These are phyloP conservation scores for Napeogenes sylphis DNA, from an alignment of 2,888 invertebrate species.

Conservation along the genomic window DNA sequence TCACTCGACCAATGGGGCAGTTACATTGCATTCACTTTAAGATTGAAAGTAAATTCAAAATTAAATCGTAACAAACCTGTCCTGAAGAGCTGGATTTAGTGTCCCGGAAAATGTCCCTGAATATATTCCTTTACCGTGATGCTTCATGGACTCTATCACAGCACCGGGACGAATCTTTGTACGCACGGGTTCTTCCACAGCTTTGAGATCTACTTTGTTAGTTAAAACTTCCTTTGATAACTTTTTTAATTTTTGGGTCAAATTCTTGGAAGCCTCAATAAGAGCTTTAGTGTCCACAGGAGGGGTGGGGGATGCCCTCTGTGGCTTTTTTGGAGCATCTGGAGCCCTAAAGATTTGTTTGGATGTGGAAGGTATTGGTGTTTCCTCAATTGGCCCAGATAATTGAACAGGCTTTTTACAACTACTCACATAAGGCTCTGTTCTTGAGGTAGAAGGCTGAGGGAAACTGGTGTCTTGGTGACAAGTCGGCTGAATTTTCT, in stretches of 20 bases:
- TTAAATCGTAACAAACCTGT: constrained; percentile 69
- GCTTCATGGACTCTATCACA: constrained; percentile 94
- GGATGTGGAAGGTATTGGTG: constrained; percentile 59
- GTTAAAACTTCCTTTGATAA: constrained; percentile 93
- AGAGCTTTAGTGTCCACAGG: constrained; percentile 84
- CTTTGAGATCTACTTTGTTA: constrained; percentile 76
- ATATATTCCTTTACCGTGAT: constrained; percentile 96
- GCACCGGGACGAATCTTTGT: constrained; percentile 80
- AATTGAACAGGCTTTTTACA: constrained; percentile 61
- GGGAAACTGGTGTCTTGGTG: constrained; percentile 52
- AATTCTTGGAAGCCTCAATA: constrained; percentile 92
- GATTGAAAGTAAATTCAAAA: constrained; percentile 17
- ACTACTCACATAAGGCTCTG: constrained; percentile 61
- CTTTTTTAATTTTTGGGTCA: constrained; percentile 93
- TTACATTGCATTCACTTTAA: not conserved
- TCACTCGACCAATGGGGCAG: no score
- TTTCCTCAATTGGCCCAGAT: constrained; percentile 55
- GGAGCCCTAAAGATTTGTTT: constrained; percentile 62
- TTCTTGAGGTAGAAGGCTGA: constrained; percentile 67
- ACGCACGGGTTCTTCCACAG: constrained; percentile 70
- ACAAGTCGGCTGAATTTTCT: constrained; percentile 55
- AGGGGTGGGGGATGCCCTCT: constrained; percentile 55
- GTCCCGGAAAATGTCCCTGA: constrained; percentile 98
- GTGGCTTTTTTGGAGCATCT: constrained; percentile 61
- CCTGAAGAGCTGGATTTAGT: constrained; percentile 94